Conservation (phyloP, 2,888 invertebrate genomes). For the Sipha maydis region DNA sequence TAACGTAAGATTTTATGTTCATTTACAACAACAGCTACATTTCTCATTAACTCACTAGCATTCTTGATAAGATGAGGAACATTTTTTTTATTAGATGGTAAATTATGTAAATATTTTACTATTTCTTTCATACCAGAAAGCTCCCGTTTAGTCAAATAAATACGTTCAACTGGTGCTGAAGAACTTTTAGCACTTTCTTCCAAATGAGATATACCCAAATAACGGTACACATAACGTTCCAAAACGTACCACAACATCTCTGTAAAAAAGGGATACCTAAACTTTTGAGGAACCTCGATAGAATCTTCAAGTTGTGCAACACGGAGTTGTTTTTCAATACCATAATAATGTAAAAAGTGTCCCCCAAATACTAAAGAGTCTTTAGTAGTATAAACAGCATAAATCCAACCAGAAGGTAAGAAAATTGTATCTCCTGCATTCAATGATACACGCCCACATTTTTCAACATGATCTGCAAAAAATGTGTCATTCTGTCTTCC, state of each 20-base stretch:
- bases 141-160: slow-evolving; percentile 80
- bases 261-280: slow-evolving; percentile 97
- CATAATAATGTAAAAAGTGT: slow-evolving; percentile 82
- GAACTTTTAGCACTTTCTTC: slow-evolving; percentile 61
- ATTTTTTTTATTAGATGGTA: slow-evolving; percentile 89
- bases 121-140: slow-evolving; percentile 75
- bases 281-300: slow-evolving; percentile 96
- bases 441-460: slow-evolving; percentile 84
- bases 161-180: slow-evolving; percentile 69
- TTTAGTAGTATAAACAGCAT: slow-evolving; percentile 85
- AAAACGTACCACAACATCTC: slow-evolving; percentile 99
- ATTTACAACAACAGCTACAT: slow-evolving; percentile 88
- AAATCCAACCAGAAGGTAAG: slow-evolving; percentile 95
- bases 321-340: slow-evolving; percentile 93
- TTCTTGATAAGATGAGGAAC: slow-evolving; percentile 91
- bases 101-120: slow-evolving; percentile 88
- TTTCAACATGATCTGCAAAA: slow-evolving; percentile 95
- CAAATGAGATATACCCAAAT: slow-evolving; percentile 85
- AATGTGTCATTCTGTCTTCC: slow-evolving; percentile 95
- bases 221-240: slow-evolving; percentile 88
- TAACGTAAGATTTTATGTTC: slow-evolving; percentile 89
- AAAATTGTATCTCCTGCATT: slow-evolving; percentile 84
- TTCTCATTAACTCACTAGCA: slow-evolving; percentile 88
- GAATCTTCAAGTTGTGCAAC: slow-evolving; percentile 94
- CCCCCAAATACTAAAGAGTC: slow-evolving; percentile 93